These are phyloP conservation scores for Nymphalis io DNA, from an alignment of 1,140 invertebrate genomes.

Conservation along the genomic window DNA sequence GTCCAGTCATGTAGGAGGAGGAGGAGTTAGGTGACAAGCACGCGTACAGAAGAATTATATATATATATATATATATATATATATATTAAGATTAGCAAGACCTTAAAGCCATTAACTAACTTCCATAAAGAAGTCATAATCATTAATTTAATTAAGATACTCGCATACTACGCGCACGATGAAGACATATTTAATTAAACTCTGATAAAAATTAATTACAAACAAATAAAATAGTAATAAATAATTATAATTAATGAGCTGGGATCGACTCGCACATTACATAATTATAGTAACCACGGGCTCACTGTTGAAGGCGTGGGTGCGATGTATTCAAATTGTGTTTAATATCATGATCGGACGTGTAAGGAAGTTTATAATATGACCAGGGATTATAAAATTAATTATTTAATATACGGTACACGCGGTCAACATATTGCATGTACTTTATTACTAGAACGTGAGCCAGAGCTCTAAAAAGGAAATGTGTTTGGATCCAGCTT, in stretches of 20 bases:
- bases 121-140: neutral
- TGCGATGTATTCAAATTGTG: conserved; percentile 23
- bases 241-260: conserved; percentile 28
- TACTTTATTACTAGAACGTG: conserved; percentile 4
- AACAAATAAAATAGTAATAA: conserved; percentile 25
- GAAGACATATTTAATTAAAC: conserved; percentile 8
- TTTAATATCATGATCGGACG: conserved; percentile 25
- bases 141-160: conserved; percentile 1
- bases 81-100: neutral
- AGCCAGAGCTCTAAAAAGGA: neutral
- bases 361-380: conserved; percentile 16
- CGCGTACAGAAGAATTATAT: no score
- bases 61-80: no score
- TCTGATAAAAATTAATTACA: conserved; percentile 16
- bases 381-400: conserved; percentile 8
- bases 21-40: no score
- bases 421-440: conserved; percentile 5
- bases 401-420: conserved; percentile 7
- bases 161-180: neutral
- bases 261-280: conserved; percentile 22
- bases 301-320: conserved; percentile 17
- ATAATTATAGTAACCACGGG: conserved; percentile 27
- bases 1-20: no score
- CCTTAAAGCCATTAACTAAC: neutral
- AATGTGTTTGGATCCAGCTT: neutral